Base-by-base conservation (phyloP, 2,113 vertebrate genomes). In the Balaeniceps rex region DNA sequence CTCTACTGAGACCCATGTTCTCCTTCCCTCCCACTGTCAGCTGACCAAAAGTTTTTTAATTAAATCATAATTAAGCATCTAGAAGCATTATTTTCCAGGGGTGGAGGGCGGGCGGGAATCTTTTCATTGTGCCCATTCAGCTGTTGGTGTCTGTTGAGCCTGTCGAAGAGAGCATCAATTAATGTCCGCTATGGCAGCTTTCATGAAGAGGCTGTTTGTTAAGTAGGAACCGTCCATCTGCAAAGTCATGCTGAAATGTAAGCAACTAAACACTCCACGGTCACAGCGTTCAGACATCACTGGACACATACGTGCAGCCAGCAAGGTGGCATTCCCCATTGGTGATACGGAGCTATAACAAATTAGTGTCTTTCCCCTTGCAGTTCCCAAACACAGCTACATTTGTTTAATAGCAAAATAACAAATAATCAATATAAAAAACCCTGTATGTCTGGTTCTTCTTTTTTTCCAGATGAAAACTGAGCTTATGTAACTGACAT, bases 51-150 rank as follows among this genome's bases (percentile, higher is more conserved):
- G 5, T 52, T 87, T 71, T 84, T 87, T 69, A 95, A 96, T 95
- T 94, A 94, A 84, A 93, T 76, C 58, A 84, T 85, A 95, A 94
- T 97, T 96, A 97, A 95, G 81, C 79, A 78, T 61, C 65, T 51
- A 95, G 40, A 80, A 93, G 71, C 86, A 85, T 61, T 81, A 87
- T 78, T 88, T 78, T 93, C 70, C 34, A 10, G 44, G 36, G 40
- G 26, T 11, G 13, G 6, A 9, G 12, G 33, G 23, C 11, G 15
- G 4, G 15, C 7, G 4, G 34, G 36, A 52, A 14, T 40, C 92
- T 49, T 87, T 97, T 97, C 88, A 92, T 40, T 81, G 40, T 47
- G 42, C 34, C 83, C 68, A 71, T 82, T 97, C 72, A 93, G 64
- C 74, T 96, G 42, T n/a, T 72, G 61, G 46, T 79, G 51, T 89